Conservation (phyloP, 2,113 vertebrate genomes). For the Okapia johnstoni region DNA sequence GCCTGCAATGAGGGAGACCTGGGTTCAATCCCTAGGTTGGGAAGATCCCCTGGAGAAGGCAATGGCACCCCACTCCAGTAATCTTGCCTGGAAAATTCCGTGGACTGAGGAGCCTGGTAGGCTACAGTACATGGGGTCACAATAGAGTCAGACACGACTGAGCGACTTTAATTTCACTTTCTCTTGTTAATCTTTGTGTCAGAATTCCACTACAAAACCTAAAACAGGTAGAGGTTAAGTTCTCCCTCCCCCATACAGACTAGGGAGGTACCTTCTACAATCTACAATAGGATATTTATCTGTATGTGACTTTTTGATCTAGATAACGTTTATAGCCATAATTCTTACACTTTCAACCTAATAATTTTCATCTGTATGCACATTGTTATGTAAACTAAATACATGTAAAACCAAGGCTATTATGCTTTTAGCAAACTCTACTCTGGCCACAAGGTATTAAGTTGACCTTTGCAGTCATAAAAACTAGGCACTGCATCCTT, state of each 20-base stretch:
- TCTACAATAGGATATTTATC: background rate
- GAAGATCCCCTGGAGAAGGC: background rate
- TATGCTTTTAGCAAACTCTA: background rate
- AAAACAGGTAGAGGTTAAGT: background rate
- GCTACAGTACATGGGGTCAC: background rate
- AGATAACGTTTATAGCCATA: background rate
- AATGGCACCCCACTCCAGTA: background rate
- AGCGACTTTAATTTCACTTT: background rate
- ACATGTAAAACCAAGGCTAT: background rate
- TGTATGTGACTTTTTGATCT: background rate
- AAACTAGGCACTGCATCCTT: background rate
- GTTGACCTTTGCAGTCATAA: background rate
- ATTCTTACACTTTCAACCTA: background rate
- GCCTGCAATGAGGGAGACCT: rapidly evolving
- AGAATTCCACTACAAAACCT: background rate
- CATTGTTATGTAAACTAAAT: background rate
- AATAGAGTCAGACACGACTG: background rate
- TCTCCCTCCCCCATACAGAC: background rate
- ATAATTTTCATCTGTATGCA: background rate
- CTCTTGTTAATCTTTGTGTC: background rate
- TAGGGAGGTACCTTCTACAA: background rate
- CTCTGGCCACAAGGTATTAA: background rate
- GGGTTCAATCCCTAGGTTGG: background rate
- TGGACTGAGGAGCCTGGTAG: background rate
- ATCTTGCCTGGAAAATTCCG: background rate